Percentiles rank a stretch among this genome's conserved stretches.
Evolutionary conservation across 64 coral and sea anemone genomes (phyloP).

Genomic region (Montipora capricornis): DNA sequence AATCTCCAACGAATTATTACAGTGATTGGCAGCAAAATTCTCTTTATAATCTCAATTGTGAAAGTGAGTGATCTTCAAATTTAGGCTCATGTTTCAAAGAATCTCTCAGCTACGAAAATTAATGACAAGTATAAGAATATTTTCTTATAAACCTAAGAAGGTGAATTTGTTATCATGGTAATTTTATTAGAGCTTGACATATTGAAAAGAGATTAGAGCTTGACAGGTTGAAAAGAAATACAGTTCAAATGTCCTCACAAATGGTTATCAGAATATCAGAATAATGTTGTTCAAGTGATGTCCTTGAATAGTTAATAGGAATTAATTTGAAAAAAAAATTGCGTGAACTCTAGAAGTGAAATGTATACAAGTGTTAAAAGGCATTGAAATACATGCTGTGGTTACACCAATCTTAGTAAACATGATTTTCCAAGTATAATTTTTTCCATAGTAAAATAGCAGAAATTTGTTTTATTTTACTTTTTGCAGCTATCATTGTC

Average conservation of each 20-base stretch:
- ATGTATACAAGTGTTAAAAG: slow-evolving; percentile 23
- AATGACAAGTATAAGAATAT: too few relatives aligned
- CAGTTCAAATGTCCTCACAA: slow-evolving; percentile 51
- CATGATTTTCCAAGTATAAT: not conserved
- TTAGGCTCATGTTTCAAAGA: too few relatives aligned
- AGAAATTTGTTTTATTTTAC: not conserved
- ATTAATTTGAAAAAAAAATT: slow-evolving; percentile 32
- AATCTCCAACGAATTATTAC: too few relatives aligned
- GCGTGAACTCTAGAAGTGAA: slow-evolving; percentile 46
- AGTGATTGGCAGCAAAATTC: too few relatives aligned
- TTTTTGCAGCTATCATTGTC: not conserved
- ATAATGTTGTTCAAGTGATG: slow-evolving; percentile 29
- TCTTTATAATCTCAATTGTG: too few relatives aligned
- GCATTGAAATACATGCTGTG: not conserved
- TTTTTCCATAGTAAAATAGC: not conserved
- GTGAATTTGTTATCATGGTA: slow-evolving; percentile 49
- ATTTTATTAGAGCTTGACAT: slow-evolving; percentile 48
- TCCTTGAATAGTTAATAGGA: slow-evolving; percentile 8
- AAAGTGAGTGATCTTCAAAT: too few relatives aligned
- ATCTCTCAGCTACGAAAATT: too few relatives aligned
- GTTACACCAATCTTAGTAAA: not conserved
- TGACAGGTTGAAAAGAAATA: slow-evolving; percentile 50
- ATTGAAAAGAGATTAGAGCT: slow-evolving; percentile 50
- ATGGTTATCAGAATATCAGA: slow-evolving; percentile 38
- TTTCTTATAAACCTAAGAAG: too few relatives aligned